These are phyloP conservation scores for Xylocampa areola DNA, from an alignment of 2,888 invertebrate genomes.

Conservation along the genomic window DNA sequence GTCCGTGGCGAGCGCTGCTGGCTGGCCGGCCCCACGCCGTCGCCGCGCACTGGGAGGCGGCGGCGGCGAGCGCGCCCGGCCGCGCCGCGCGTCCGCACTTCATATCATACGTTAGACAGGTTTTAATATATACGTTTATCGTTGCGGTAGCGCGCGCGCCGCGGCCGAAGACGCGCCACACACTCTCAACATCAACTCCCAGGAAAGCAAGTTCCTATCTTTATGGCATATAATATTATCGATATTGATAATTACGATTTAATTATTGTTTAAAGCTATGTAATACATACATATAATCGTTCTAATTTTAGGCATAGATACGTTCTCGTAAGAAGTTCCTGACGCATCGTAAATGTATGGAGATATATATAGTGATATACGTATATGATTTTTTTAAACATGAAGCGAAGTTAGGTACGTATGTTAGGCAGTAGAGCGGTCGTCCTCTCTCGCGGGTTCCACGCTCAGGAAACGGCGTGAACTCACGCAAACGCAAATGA, in stretches of 20 bases:
- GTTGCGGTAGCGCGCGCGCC: constrained; percentile 81
- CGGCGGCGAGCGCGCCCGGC: constrained; percentile 81
- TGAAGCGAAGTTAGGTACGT: constrained; percentile 89
- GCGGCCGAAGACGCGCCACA: constrained; percentile 84
- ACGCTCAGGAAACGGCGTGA: constrained; percentile 62
- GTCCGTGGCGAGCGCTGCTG: constrained; percentile 54
- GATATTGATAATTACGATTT: constrained; percentile 91
- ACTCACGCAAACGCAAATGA: constrained; percentile 57
- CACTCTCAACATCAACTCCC: constrained; percentile 87
- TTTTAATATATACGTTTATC: constrained; percentile 89
- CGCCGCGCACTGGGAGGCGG: constrained; percentile 88
- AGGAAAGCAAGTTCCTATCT: constrained; percentile 91
- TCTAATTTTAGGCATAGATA: constrained; percentile 90
- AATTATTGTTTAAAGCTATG: constrained; percentile 91
- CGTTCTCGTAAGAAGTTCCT: constrained; percentile 90
- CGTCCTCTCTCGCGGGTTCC: constrained; percentile 84
- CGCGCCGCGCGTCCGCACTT: constrained; percentile 80
- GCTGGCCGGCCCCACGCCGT: constrained; percentile 77
- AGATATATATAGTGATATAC: constrained; percentile 90
- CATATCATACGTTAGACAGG: constrained; percentile 90
- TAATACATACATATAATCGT: constrained; percentile 91
- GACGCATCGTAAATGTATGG: constrained; percentile 90
- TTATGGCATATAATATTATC: constrained; percentile 91
- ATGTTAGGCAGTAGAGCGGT: constrained; percentile 89
- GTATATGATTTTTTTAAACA: constrained; percentile 89